These are phyloP conservation scores for Thereva unica DNA, from an alignment of 2,888 invertebrate species.

Conservation along the genomic window DNA sequence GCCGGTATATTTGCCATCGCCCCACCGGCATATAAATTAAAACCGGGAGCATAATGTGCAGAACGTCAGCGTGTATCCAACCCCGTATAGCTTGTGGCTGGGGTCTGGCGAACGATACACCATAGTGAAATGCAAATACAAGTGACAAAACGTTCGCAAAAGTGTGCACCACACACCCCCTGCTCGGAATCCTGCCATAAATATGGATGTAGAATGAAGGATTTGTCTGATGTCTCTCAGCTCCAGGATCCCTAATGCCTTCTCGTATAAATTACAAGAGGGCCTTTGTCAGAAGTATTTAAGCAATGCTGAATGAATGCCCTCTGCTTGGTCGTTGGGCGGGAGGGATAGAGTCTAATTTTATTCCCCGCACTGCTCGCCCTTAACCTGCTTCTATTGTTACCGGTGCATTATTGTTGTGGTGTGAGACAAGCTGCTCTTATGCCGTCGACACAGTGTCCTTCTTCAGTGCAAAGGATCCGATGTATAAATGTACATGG, in stretches of 20 bases:
- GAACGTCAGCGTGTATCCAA: too few species aligned
- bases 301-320: conserved; percentile 24
- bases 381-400: conserved; percentile 18
- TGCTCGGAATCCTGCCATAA: conserved; percentile 17
- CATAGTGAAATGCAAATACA: conserved; percentile 27
- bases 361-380: not conserved
- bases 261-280: conserved; percentile 27
- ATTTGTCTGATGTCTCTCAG: conserved; percentile 18
- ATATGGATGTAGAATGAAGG: conserved; percentile 23
- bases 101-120: too few species aligned
- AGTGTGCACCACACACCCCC: conserved; percentile 17
- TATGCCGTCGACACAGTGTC: not conserved
- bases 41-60: too few species aligned
- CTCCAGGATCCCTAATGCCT: conserved; percentile 1
- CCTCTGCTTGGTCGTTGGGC: too few species aligned
- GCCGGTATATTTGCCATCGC: too few species aligned
- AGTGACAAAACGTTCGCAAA: conserved; percentile 27
- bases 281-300: conserved; percentile 33
- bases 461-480: conserved; percentile 7
- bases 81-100: too few species aligned
- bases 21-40: too few species aligned
- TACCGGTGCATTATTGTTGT: conserved; percentile 18
- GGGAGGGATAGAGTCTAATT: conserved; percentile 12
- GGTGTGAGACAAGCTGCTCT: not conserved
- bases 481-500: not conserved